Conservation (phyloP, 2,797 vertebrate genomes). For the Columba guinea region DNA sequence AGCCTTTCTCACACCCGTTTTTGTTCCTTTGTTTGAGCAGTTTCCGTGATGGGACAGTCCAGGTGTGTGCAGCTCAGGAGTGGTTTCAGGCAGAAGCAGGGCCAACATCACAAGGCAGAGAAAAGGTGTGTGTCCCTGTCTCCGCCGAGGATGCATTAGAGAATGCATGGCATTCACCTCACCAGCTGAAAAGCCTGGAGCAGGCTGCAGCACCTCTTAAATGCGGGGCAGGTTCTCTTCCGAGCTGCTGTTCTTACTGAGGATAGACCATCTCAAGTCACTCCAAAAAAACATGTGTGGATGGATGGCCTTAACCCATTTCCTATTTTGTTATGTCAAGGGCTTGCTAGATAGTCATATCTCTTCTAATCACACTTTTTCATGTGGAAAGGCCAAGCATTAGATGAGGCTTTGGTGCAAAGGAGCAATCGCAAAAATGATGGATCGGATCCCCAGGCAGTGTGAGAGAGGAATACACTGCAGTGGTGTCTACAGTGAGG, state of each 20-base stretch:
- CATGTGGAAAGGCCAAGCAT: background rate
- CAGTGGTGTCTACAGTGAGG: background rate
- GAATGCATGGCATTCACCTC: background rate
- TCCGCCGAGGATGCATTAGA: rapidly evolving
- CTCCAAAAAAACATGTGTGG: background rate
- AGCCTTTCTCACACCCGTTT: background rate
- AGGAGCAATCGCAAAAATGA: background rate
- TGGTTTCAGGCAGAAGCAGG: background rate
- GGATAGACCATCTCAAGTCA: background rate
- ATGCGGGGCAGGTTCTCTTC: background rate
- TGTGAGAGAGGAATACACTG: background rate
- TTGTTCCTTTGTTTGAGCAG: background rate
- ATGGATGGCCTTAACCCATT: background rate
- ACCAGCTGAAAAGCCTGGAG: background rate
- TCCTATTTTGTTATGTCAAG: background rate
- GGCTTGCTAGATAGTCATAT: background rate
- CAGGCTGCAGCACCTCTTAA: background rate
- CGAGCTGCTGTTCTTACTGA: background rate
- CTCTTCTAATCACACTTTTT: background rate
- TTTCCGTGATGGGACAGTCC: rapidly evolving
- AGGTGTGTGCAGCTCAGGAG: background rate
- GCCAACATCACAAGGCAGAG: background rate
- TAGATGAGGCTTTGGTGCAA: background rate
- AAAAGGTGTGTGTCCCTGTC: background rate
- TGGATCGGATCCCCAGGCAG: background rate